Base-by-base conservation (phyloP, 1,140 invertebrate species). In the Drosophila azteca region DNA sequence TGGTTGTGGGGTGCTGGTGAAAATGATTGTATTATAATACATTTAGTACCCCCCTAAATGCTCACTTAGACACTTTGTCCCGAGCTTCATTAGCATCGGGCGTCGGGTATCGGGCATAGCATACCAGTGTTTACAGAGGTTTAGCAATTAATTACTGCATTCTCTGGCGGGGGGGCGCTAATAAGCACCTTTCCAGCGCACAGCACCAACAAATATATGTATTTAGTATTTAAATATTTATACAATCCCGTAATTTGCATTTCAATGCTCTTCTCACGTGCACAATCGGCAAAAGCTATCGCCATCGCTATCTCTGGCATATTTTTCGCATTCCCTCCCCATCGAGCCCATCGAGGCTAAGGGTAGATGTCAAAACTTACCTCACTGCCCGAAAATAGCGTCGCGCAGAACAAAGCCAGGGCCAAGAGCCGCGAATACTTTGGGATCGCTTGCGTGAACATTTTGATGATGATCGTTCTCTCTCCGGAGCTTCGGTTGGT, bases 301-400 rank as follows among this genome's bases (percentile, higher is more conserved):
- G 17, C 44, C 48, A 31, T 51, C 49, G 41, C 41, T 20, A 64
- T 60, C 29, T 55, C 65, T 22, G 43, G 67, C 57, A 74, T 60
- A 46, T 29, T 63, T 54, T 62, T 52, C 26, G 41, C 13, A 57
- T 55, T 62, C 74, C 63, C 52, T 11, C 11, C 4, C 52, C 20
- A 24, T 62, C 15, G 29, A 41, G 35, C 35, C 5, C 35, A 0
- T 11, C 11, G 35, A 5, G 67, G 52, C 67, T 69, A 69, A 69
- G 67, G 48, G 67, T 73, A 53, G 26, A 57, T 50, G 43, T 15
- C 29, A 51, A 58, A 39, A 85, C 82, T 85, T 85, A 85, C 82
- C 82, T 85, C 82, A 85, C 64, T 66, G 70, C 57, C 70, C 78
- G 79, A 75, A 85, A 88, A 85, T 87, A 85, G 65, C 35, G 74